Percentiles rank a stretch among this genome's conserved stretches.
These are phyloP conservation scores for Dryobates pubescens DNA, from an alignment of 2,797 vertebrate species.

Conservation along the genomic window DNA sequence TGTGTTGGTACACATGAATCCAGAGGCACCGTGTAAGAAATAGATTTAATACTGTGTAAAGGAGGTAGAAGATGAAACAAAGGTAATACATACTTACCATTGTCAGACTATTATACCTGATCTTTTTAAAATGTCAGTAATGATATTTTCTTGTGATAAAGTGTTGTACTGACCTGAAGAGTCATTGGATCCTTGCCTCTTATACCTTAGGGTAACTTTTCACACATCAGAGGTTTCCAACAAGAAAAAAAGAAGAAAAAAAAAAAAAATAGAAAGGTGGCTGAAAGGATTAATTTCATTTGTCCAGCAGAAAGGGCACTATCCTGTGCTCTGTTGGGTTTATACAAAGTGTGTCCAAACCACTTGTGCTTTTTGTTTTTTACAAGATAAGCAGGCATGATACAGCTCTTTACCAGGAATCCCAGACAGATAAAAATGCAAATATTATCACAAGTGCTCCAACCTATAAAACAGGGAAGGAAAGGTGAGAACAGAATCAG, in stretches of 20 bases:
- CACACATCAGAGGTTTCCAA: conserved; percentile 4
- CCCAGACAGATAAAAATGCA: not conserved
- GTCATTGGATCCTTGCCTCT: not conserved
- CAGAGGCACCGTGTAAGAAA: not conserved
- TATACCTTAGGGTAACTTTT: conserved; percentile 33
- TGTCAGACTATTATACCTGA: not conserved
- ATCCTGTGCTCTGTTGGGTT: not conserved
- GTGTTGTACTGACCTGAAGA: not conserved
- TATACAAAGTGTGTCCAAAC: not conserved
- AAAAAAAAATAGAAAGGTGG: not conserved
- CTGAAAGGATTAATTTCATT: not conserved
- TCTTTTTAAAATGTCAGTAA: conserved; percentile 49
- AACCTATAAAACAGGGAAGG: not conserved
- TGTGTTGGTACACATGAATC: not conserved
- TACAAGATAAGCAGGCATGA: not conserved
- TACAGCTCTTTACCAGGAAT: not conserved
- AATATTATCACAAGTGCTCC: not conserved
- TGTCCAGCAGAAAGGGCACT: not conserved
- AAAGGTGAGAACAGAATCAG: not conserved
- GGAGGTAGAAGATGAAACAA: not conserved
- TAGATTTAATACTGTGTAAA: not conserved
- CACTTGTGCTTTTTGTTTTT: not conserved
- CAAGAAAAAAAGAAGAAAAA: not conserved
- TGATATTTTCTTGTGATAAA: conserved; percentile 33
- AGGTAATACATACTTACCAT: not conserved